A percentile compares a stretch with the other conserved stretches of the same genome.
Evolutionary conservation across 1,140 invertebrate genomes (phyloP).

Genomic region (Cyclargus thomasi): DNA sequence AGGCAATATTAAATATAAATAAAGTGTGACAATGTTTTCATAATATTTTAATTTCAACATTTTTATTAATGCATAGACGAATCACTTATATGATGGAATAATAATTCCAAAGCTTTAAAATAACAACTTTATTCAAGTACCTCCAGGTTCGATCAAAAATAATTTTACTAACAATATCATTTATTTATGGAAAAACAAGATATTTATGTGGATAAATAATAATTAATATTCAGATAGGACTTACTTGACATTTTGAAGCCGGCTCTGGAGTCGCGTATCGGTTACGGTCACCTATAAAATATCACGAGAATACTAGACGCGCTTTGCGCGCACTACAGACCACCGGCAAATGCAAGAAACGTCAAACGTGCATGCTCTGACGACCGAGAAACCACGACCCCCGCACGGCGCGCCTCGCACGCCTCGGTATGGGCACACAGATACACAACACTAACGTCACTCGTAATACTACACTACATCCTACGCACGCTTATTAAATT

Average conservation of each 20-base stretch:
- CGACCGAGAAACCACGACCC: slow-evolving; percentile 36
- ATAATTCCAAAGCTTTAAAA: neutral
- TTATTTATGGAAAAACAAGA: neutral
- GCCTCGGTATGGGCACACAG: slow-evolving; percentile 22
- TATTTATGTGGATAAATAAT: neutral
- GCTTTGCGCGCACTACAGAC: slow-evolving; percentile 56
- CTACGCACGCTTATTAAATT: slow-evolving; percentile 23
- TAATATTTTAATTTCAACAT: neutral
- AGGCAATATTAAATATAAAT: neutral
- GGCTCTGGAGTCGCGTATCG: slow-evolving; percentile 62
- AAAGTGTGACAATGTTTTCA: neutral
- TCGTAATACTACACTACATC: slow-evolving; percentile 23
- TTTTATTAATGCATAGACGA: neutral
- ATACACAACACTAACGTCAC: slow-evolving; percentile 30
- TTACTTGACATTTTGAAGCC: slow-evolving; percentile 69
- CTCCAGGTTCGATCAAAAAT: neutral
- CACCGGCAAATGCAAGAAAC: slow-evolving; percentile 37
- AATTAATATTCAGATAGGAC: slow-evolving; percentile 25
- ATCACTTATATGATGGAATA: neutral
- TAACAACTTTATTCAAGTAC: slow-evolving; percentile 5
- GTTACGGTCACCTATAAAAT: slow-evolving; percentile 56
- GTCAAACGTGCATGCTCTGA: slow-evolving; percentile 40
- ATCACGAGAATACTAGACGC: slow-evolving; percentile 51
- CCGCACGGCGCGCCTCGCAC: slow-evolving; percentile 31
- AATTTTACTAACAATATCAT: neutral